Evolutionary conservation across 2,113 vertebrate species (phyloP), one percentile per base, ranked within the genome.

Genomic region (Atractosteus spatula): DNA sequence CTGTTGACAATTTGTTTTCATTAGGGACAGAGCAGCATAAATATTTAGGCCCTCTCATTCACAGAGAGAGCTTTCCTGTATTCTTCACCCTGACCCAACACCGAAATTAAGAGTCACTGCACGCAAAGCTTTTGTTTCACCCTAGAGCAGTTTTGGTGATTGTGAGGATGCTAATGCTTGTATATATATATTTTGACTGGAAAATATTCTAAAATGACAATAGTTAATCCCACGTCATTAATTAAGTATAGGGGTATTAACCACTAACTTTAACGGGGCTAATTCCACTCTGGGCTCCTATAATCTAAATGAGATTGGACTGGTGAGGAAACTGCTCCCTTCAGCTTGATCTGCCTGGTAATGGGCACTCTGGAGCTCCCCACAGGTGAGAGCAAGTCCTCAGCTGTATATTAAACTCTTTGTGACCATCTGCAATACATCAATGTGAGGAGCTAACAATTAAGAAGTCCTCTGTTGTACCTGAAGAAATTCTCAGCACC

Each of bases 1-100:
- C 90, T 93, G 91, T 91, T 93, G 92, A 93, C 90, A 92, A 92
- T 93, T 93, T 93, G 91, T 92, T 92, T 93, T 93, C 91, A 93
- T 92, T 93, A 93, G 92, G 90, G 91, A 92, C 89, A 89, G 89
- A 91, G 87, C 85, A 91, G 90, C 90, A 90, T 92, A 93, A 92
- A 93, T 91, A 93, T 93, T 93, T 92, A 91, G 91, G 90, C 85
- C 90, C 69, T 17, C 89, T 83, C 81, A 85, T 83, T 89, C 87
- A 84, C 80, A 90, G 88, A 87, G 85, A 44, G 45, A 56, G n/a
- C 66, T 66, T 59, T 66, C 61, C 66, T 51, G 12, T 6, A 12
- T 51, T 54, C 62, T 55, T 14, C 7, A 64, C 66, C 66, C 66
- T 6, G 14, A 41, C 17, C 7, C 4, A 13, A 43, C 3, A 14